These are phyloP conservation scores for Brassicogethes aeneus DNA, from an alignment of 2,888 invertebrate genomes.

Conservation along the genomic window DNA sequence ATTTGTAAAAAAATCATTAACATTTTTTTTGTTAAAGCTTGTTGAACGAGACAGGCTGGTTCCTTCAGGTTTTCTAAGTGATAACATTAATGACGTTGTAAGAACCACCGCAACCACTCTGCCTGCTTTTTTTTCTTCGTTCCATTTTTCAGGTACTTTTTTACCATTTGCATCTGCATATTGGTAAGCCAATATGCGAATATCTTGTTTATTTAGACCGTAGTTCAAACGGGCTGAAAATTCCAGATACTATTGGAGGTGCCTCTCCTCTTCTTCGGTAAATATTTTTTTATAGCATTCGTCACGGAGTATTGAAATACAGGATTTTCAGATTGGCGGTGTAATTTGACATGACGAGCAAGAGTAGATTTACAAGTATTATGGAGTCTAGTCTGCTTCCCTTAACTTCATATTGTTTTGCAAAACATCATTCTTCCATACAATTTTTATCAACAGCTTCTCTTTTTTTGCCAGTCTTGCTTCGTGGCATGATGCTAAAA, in stretches of 20 bases:
- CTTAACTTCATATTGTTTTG: constrained; percentile 3
- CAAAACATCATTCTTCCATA: neutral
- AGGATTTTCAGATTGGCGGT: constrained; percentile 4
- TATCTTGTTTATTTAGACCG: constrained; percentile 4
- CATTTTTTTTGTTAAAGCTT: constrained; percentile 7
- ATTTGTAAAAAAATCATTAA: constrained; percentile 4
- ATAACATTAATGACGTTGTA: neutral
- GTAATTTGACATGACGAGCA: constrained; percentile 3
- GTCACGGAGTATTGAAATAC: constrained; percentile 1
- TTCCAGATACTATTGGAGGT: constrained; percentile 2
- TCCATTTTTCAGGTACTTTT: constrained; percentile 4
- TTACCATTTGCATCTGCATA: constrained; percentile 3
- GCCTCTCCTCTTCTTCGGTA: constrained; percentile 3
- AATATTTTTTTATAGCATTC: constrained; percentile 3
- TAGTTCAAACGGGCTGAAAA: neutral
- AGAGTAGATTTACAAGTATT: constrained; percentile 4
- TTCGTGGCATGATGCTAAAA: no score
- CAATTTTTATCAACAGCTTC: neutral
- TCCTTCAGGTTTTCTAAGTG: constrained; percentile 6
- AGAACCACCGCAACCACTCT: neutral
- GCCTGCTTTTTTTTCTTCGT: neutral
- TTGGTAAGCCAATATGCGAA: constrained; percentile 4
- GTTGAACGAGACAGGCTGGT: constrained; percentile 6
- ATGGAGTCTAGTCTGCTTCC: constrained; percentile 4
- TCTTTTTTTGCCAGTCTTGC: no score